These are phyloP conservation scores for Euura saliciscinereae DNA, from an alignment of 1,140 invertebrate genomes.

Conservation along the genomic window DNA sequence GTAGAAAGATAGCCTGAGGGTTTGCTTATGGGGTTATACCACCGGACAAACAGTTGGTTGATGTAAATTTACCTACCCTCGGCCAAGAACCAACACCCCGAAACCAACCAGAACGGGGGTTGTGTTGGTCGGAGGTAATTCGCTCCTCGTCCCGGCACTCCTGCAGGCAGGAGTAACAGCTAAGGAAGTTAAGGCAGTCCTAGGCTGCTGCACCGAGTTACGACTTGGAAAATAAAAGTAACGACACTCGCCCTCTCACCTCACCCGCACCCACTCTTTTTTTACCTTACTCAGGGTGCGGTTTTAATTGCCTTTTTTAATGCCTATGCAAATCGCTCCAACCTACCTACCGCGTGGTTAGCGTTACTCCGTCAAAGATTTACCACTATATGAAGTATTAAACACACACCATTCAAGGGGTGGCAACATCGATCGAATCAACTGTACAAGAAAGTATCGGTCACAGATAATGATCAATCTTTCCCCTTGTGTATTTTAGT, in stretches of 20 bases:
- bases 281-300: neutral
- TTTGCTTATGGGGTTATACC: neutral
- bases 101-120: neutral
- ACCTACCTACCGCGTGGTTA: conserved; percentile 14
- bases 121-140: neutral
- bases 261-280: conserved; percentile 9
- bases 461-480: no score
- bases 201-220: neutral
- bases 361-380: conserved; percentile 36
- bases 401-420: no score
- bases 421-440: no score
- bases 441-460: no score
- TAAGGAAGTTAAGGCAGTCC: neutral
- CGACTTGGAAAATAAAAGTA: conserved; percentile 25
- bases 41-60: neutral
- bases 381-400: conserved; percentile 27
- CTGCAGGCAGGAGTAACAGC: neutral
- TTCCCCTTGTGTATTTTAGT: no score
- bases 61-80: neutral
- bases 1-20: neutral
- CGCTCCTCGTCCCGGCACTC: neutral
- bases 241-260: neutral
- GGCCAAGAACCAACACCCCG: neutral
- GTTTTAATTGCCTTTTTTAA: conserved; percentile 49
- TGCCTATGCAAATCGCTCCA: conserved; percentile 44